Base-by-base conservation (phyloP, 92 coral and sea anemone species). In the Phymanthus crucifer region DNA sequence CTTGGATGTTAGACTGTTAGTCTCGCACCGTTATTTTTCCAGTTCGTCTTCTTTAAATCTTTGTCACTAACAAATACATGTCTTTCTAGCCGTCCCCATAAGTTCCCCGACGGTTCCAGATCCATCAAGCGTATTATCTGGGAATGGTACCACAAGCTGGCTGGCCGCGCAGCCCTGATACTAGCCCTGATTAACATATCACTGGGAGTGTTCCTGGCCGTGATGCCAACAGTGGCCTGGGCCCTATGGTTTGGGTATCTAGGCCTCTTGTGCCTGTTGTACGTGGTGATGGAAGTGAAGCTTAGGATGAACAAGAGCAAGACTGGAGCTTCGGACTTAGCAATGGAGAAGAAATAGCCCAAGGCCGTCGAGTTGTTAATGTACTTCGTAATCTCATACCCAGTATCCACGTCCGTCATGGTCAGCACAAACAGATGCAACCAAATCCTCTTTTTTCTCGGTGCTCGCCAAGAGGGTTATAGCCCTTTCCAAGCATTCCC, bases 111-210 rank as follows among this genome's bases (percentile, higher is more conserved):
- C 50, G 98, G 94, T 2, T 83, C 92, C 5, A 87, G 83, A 50
- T 61, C 91, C 12, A 79, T 52, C 29, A 84, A 84, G 80, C 98
- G 99, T 43, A 32, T 82, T 19, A 67, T 93, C 82, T 95, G 99
- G 99, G 99, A 95, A 66, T 80, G 86, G 66, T 85, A 78, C 80
- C 99, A 95, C 86, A 93, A 89, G 78, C 78, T 88, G 61, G 71
- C 86, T 2, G 99, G 99, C 35, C 94, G 99, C 23, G 85, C 81
- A 27, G 94, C 87, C 36, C 87, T 95, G 6, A 65, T 95, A 23
- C 90, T 95, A 76, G 99, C 99, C n/a, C 93, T 93, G 65, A 87
- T 95, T 71, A 95, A 95, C 78, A 95, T 95, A 48, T 89, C 85
- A 31, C 89, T 95, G 4, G 99, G 99, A 10, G 73, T 95, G 54